These are phyloP conservation scores for Coptodon bakossiorum DNA, from an alignment of 2,113 vertebrate genomes.

Conservation along the genomic window DNA sequence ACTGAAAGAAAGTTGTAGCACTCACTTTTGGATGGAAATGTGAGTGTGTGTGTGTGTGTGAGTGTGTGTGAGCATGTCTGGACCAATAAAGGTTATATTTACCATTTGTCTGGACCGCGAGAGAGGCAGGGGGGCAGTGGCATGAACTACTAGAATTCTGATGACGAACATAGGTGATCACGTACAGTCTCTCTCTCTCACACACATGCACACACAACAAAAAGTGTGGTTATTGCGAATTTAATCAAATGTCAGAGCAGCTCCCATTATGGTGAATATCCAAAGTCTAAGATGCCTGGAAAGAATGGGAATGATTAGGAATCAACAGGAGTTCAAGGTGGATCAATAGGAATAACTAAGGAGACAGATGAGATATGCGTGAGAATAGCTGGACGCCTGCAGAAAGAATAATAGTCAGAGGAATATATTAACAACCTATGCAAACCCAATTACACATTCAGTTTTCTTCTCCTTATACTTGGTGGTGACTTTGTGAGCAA, in stretches of 20 bases:
- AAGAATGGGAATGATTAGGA: neutral
- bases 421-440: neutral
- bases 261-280: neutral
- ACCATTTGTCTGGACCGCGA: slow-evolving; percentile 49
- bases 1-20: neutral
- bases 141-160: slow-evolving; percentile 23
- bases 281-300: neutral
- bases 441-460: neutral
- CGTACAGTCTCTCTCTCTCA: neutral
- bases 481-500: neutral
- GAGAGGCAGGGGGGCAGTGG: slow-evolving; percentile 1
- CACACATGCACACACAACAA: neutral
- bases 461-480: neutral
- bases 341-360: neutral
- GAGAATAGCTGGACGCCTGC: neutral
- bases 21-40: neutral
- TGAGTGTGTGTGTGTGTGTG: neutral
- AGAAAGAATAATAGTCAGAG: neutral
- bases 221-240: neutral
- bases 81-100: slow-evolving; percentile 63
- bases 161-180: neutral
- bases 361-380: neutral
- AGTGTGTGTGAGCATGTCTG: slow-evolving; percentile 14
- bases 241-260: slow-evolving; percentile 39
- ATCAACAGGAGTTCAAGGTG: neutral